phyloP scores from a whole-genome alignment of 2,797 vertebrate genomes.

The Cephalopachus bancanus region DNA sequence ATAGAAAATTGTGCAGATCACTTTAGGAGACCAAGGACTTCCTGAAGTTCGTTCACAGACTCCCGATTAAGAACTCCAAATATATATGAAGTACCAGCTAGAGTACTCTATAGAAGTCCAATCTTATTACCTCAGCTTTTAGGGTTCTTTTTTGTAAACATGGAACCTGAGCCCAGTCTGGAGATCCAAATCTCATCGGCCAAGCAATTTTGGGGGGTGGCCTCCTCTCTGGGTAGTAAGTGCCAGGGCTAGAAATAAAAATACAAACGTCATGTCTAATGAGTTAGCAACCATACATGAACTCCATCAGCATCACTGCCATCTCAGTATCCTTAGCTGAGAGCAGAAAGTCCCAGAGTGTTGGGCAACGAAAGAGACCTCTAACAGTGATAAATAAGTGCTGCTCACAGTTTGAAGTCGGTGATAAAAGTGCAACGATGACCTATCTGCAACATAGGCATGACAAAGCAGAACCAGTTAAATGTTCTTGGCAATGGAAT shows the following conservation, averaged over 20 bases:
- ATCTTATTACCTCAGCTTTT: slow-evolving; percentile 88
- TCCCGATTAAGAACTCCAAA: neutral
- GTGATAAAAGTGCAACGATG: neutral
- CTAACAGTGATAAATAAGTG: neutral
- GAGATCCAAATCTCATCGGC: slow-evolving; percentile 94
- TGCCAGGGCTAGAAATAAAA: slow-evolving; percentile 90
- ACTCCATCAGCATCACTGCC: neutral
- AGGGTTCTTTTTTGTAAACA: slow-evolving; percentile 87
- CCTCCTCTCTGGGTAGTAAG: slow-evolving; percentile 84
- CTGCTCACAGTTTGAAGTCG: neutral
- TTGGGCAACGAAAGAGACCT: neutral
- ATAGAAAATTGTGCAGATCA: neutral
- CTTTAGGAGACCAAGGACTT: neutral
- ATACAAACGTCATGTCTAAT: neutral
- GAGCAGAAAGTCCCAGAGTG: neutral
- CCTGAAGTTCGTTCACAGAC: neutral
- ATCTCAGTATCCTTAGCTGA: neutral
- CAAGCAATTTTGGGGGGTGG: slow-evolving; percentile 89
- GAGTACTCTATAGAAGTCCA: neutral
- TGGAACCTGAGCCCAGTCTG: slow-evolving; percentile 92
- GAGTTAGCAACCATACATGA: neutral
- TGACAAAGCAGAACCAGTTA: neutral
- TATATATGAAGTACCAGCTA: neutral
- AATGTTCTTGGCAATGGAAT: neutral
- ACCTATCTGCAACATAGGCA: neutral